Evolutionary conservation across 1,140 invertebrate species (phyloP).

Genomic region (Dolichoris vasculosae): DNA sequence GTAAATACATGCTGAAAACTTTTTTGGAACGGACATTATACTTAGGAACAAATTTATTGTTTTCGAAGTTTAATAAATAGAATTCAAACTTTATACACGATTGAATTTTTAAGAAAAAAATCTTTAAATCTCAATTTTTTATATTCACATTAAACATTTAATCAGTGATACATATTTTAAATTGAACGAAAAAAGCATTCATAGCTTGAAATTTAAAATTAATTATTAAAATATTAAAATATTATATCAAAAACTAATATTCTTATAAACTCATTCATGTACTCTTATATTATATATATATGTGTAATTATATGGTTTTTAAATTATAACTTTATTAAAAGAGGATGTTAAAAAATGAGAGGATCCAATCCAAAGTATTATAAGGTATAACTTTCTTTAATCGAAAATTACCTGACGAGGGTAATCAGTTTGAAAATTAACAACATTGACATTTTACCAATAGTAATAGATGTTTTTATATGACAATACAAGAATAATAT

Average conservation of each 20-base stretch:
- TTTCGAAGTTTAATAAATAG: constrained; percentile 35
- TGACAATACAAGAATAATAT: neutral
- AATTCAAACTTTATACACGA: constrained; percentile 15
- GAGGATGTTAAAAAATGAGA: constrained; percentile 33
- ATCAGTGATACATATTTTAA: neutral
- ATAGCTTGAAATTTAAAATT: neutral
- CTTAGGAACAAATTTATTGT: neutral
- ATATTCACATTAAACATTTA: neutral
- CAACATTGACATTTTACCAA: no score
- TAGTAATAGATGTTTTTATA: neutral
- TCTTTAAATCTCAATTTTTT: neutral
- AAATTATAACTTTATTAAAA: constrained; percentile 39
- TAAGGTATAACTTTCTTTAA: constrained; percentile 6
- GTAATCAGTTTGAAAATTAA: neutral
- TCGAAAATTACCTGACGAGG: neutral
- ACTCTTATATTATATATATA: constrained; percentile 26
- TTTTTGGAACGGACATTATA: constrained; percentile 26
- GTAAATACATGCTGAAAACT: constrained; percentile 24
- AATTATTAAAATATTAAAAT: neutral
- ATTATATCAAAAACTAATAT: neutral
- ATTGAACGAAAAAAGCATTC: neutral
- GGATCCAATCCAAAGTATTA: neutral
- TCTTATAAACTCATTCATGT: constrained; percentile 16
- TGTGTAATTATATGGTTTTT: constrained; percentile 28
- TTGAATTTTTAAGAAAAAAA: constrained; percentile 28